Evolutionary conservation across 2,888 invertebrate genomes (phyloP).

Genomic region (Acanthosepion esculentum): DNA sequence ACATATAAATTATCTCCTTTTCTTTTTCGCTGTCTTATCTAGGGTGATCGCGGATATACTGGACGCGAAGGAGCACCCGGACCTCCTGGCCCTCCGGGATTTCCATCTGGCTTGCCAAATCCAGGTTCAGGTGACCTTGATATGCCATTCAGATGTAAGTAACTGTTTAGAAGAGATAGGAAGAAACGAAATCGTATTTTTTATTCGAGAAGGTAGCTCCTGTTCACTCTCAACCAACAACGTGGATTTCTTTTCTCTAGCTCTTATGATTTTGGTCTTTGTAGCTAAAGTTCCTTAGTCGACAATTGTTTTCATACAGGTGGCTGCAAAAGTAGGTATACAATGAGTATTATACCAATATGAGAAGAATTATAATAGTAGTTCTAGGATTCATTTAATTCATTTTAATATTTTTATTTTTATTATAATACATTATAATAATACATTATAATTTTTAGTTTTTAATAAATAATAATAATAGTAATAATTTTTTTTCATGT

Average conservation of each 20-base stretch:
- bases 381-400: too few relatives aligned
- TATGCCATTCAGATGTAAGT: neutral
- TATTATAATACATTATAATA: too few relatives aligned
- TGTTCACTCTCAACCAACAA: neutral
- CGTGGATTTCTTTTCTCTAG: neutral
- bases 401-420: too few relatives aligned
- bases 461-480: too few relatives aligned
- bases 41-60: conserved; percentile 39
- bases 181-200: neutral
- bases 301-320: too few relatives aligned
- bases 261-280: neutral
- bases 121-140: conserved; percentile 38
- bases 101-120: conserved; percentile 45
- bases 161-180: neutral
- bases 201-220: neutral
- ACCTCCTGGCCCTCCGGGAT: conserved; percentile 66
- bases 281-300: too few relatives aligned
- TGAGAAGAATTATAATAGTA: too few relatives aligned
- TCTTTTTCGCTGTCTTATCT: neutral
- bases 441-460: too few relatives aligned
- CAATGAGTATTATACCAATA: too few relatives aligned
- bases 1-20: neutral
- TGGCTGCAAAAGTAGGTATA: too few relatives aligned
- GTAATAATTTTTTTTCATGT: too few relatives aligned
- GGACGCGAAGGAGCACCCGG: conserved; percentile 56